Conservation (phyloP, 1,140 invertebrate species). For the Pygmarrhopalites habei region DNA sequence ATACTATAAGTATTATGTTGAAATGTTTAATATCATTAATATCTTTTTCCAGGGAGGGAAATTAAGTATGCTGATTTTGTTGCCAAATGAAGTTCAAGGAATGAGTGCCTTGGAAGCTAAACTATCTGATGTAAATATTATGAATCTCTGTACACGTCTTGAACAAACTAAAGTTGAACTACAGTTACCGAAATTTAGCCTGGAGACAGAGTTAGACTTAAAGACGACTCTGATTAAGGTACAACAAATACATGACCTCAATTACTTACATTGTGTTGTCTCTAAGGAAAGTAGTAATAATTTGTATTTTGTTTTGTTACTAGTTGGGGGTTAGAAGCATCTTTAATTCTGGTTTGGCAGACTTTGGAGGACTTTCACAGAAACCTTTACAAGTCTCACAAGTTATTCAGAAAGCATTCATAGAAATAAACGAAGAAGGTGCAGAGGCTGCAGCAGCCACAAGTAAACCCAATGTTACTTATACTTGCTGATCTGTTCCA, state of each 20-base stretch:
- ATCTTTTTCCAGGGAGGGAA: neutral
- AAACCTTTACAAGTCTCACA: slow-evolving; percentile 46
- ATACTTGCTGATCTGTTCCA: neutral
- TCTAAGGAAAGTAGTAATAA: neutral
- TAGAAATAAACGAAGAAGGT: slow-evolving; percentile 74
- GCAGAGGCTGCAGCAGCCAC: slow-evolving; percentile 67
- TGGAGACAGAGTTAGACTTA: neutral
- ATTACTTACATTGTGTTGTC: neutral
- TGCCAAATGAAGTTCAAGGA: neutral
- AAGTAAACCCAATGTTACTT: neutral
- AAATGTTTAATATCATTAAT: neutral
- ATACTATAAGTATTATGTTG: slow-evolving; percentile 30
- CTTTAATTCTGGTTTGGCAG: neutral
- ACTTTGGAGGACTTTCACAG: slow-evolving; percentile 31
- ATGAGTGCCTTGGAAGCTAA: neutral
- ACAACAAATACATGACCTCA: neutral
- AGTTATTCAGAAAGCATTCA: slow-evolving; percentile 69
- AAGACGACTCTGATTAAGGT: neutral
- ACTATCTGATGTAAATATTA: neutral
- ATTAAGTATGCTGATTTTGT: neutral
- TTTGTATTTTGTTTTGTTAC: neutral
- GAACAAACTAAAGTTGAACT: slow-evolving; percentile 37
- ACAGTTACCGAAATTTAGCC: slow-evolving; percentile 43
- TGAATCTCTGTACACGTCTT: neutral
- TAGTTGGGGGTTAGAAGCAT: neutral